A percentile compares a stretch with the other conserved stretches of the same genome.
phyloP scores from a whole-genome alignment of 2,113 vertebrate genomes.

The Oncorhynchus keta region DNA sequence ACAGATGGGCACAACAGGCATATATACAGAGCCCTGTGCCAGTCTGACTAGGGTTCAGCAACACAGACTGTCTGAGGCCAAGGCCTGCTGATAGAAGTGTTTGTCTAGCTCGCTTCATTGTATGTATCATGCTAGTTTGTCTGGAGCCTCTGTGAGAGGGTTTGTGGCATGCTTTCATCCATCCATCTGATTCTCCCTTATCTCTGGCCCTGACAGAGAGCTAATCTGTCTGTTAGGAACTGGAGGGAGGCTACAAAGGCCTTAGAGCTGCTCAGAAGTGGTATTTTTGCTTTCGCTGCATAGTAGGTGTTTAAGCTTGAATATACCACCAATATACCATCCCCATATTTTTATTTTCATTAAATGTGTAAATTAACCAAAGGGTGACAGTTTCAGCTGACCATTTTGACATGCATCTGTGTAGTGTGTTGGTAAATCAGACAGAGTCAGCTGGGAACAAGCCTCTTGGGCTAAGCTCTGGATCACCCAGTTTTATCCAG shows the following conservation, averaged over 20 bases:
- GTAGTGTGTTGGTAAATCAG: slow-evolving; percentile 25
- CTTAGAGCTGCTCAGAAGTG: no score
- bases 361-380: no score
- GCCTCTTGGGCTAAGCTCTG: slow-evolving; percentile 66
- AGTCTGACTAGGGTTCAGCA: no score
- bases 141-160: background rate
- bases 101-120: background rate
- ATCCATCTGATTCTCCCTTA: background rate
- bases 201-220: background rate
- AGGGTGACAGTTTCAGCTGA: no score
- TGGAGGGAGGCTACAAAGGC: background rate
- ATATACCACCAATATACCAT: no score
- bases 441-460: slow-evolving; percentile 69
- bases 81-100: background rate
- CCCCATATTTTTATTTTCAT: no score
- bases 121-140: background rate
- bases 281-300: no score
- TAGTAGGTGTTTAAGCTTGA: no score
- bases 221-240: background rate
- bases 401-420: background rate
- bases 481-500: slow-evolving; percentile 80
- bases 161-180: background rate
- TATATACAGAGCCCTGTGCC: no score
- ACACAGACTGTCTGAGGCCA: background rate
- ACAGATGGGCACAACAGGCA: no score